Conservation (phyloP, 1,140 invertebrate species). For the Drosophila micromelanica region DNA sequence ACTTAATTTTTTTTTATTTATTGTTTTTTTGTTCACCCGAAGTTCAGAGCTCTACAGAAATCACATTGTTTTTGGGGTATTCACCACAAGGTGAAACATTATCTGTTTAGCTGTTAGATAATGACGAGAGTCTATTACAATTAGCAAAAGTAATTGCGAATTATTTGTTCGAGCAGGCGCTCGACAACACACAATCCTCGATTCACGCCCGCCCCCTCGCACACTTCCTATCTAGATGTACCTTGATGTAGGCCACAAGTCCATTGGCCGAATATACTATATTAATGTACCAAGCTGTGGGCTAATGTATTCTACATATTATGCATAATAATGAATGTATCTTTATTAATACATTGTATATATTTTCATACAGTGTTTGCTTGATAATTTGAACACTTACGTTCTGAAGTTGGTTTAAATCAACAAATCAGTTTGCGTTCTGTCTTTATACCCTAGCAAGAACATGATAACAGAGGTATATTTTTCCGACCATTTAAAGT, state of each 20-base stretch:
- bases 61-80: conserved; percentile 69
- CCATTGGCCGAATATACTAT: conserved; percentile 18
- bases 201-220: background rate
- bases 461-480: no score
- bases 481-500: no score
- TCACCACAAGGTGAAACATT: conserved; percentile 69
- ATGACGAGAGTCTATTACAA: conserved; percentile 66
- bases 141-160: conserved; percentile 77
- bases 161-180: conserved; percentile 49
- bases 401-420: background rate
- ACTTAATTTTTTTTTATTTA: background rate
- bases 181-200: background rate
- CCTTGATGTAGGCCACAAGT: conserved; percentile 6
- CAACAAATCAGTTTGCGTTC: background rate
- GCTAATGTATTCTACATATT: background rate
- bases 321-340: background rate
- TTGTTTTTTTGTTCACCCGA: background rate
- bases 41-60: conserved; percentile 40
- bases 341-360: background rate
- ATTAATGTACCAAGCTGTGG: conserved; percentile 49
- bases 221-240: background rate
- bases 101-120: conserved; percentile 55
- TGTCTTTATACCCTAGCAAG: no score
- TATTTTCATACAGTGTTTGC: background rate
- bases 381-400: no score